These are phyloP conservation scores for Caenorhabditis drosophilae DNA, from an alignment of 2,888 invertebrate species.

Conservation along the genomic window DNA sequence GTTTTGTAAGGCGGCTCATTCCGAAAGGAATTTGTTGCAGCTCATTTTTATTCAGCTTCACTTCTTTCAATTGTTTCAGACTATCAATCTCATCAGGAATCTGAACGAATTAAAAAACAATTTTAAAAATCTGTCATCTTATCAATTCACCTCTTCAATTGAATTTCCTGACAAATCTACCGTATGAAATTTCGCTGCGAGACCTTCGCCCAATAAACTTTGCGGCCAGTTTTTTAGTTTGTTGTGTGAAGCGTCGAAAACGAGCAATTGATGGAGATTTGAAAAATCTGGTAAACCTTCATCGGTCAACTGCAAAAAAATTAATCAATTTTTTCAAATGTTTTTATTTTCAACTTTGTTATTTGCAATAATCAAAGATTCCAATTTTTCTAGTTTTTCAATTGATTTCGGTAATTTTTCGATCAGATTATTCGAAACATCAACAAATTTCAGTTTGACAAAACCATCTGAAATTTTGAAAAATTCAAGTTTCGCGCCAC, in stretches of 20 bases:
- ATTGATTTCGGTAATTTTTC: slow-evolving; percentile 38
- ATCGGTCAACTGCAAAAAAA: slow-evolving; percentile 1
- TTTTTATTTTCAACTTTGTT: slow-evolving; percentile 30
- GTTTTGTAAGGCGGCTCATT: slow-evolving; percentile 13
- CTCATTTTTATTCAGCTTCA: slow-evolving; percentile 36
- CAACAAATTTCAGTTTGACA: slow-evolving; percentile 43
- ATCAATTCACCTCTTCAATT: slow-evolving; percentile 16
- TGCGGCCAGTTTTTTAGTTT: slow-evolving; percentile 22
- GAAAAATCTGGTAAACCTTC: slow-evolving; percentile 36
- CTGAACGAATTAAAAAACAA: no score
- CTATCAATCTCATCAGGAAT: slow-evolving; percentile 10
- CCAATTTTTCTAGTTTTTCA: slow-evolving; percentile 32
- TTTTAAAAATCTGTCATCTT: neutral
- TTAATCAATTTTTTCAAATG: neutral
- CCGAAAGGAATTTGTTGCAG: slow-evolving; percentile 17
- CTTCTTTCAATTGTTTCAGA: slow-evolving; percentile 33
- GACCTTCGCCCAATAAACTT: slow-evolving; percentile 17
- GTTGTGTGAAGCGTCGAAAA: slow-evolving; percentile 49
- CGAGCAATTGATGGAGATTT: slow-evolving; percentile 37
- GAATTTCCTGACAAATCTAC: slow-evolving; percentile 38
- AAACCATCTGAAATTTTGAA: slow-evolving; percentile 4
- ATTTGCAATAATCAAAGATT: slow-evolving; percentile 45
- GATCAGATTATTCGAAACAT: slow-evolving; percentile 46
- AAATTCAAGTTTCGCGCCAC: no score
- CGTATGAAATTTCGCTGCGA: slow-evolving; percentile 36